Percentiles rank a stretch among this genome's conserved stretches.
These are phyloP conservation scores for Crypturellus undulatus DNA, from an alignment of 2,113 vertebrate species.

Conservation along the genomic window DNA sequence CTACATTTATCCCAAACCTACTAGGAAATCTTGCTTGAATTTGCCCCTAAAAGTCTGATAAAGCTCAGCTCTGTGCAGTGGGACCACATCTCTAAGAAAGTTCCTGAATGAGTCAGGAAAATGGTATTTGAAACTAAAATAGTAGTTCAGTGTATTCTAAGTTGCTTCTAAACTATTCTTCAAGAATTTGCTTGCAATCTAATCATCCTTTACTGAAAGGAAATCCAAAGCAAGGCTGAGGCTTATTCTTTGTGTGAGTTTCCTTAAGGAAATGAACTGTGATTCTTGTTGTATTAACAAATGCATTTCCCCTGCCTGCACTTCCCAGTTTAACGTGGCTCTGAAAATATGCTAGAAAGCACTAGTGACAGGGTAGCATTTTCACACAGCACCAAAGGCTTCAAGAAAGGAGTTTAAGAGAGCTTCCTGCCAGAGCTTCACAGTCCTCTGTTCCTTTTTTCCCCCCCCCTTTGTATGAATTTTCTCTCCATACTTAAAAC, in stretches of 20 bases:
- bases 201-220: neutral
- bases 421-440: neutral
- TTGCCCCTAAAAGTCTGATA: neutral
- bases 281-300: neutral
- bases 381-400: neutral
- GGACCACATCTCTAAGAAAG: neutral
- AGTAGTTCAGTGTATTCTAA: neutral
- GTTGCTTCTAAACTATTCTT: neutral
- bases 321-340: neutral
- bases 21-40: neutral
- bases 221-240: neutral
- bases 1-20: neutral
- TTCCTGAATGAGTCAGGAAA: neutral
- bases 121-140: neutral
- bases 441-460: neutral
- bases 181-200: neutral
- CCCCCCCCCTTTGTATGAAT: neutral
- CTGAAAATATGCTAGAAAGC: neutral
- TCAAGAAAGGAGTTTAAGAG: neutral
- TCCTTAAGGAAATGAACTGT: neutral
- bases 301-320: accelerated
- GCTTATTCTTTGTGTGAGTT: neutral
- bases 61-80: neutral
- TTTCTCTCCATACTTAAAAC: neutral
- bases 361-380: neutral